These are phyloP conservation scores for Chelon auratus DNA, from an alignment of 2,797 vertebrate species.

Conservation along the genomic window DNA sequence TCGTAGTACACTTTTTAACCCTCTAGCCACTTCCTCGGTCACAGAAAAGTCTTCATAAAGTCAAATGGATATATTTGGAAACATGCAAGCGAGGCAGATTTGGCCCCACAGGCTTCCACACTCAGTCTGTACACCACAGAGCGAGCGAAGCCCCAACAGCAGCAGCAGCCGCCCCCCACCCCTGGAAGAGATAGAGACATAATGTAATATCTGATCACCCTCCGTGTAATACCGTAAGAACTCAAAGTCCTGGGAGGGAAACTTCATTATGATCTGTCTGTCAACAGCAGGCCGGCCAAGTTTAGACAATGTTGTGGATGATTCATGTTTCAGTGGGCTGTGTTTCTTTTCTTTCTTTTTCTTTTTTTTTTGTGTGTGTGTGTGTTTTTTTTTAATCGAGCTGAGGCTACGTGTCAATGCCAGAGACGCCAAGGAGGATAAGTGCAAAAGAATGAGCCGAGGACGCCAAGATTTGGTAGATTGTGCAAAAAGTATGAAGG, in stretches of 20 bases:
- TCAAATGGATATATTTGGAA: background rate
- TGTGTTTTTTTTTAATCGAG: constrained; percentile 27
- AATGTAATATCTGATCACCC: constrained; percentile 66
- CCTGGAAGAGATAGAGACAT: constrained; percentile 52
- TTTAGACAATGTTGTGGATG: constrained; percentile 66
- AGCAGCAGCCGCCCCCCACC: background rate
- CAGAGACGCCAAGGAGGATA: constrained; percentile 56
- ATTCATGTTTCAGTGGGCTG: constrained; percentile 60
- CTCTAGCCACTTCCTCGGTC: too few relatives aligned
- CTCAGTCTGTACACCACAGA: constrained; percentile 23
- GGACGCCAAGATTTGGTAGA: constrained; percentile 53
- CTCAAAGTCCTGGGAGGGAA: constrained; percentile 63
- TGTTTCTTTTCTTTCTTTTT: constrained; percentile 19
- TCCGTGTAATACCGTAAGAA: constrained; percentile 64
- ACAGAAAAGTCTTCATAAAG: too few relatives aligned
- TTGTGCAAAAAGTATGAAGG: constrained; percentile 45
- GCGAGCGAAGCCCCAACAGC: constrained; percentile 22
- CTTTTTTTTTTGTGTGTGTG: background rate
- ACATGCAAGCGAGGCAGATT: background rate
- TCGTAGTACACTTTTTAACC: too few relatives aligned
- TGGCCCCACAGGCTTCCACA: constrained; percentile 9
- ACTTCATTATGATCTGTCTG: constrained; percentile 68
- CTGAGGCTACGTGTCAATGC: constrained; percentile 56
- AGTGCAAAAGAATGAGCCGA: constrained; percentile 54
- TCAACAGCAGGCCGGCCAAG: constrained; percentile 66